Conservation (phyloP, 2,113 vertebrate genomes). For the Cryptomyrus ogoouensis region DNA sequence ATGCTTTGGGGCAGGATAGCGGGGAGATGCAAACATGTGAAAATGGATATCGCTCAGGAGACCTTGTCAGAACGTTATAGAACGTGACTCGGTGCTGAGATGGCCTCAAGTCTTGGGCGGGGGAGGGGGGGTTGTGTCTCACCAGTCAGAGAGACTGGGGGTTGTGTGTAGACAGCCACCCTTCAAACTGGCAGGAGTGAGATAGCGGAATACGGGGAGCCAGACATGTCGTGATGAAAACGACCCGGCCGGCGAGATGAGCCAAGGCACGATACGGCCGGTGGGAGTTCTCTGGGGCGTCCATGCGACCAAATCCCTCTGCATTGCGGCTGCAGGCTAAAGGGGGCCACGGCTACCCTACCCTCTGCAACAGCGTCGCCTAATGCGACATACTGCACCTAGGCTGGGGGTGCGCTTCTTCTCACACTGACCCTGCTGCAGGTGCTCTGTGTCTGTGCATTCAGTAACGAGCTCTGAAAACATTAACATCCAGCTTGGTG, state of each 20-base stretch:
- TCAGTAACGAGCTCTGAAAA: not conserved
- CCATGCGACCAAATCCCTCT: not conserved
- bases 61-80: not conserved
- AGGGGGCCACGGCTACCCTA: not conserved
- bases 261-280: not conserved
- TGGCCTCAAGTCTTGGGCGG: not conserved
- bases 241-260: not conserved
- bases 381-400: not conserved
- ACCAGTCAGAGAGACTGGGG: not conserved
- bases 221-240: not conserved
- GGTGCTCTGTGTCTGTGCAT: not conserved
- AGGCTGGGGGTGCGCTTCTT: not conserved
- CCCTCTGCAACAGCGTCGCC: not conserved
- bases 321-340: not conserved
- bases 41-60: constrained; percentile 3
- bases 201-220: not conserved
- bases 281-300: not conserved
- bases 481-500: not conserved
- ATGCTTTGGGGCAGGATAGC: not conserved
- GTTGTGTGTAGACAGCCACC: not conserved
- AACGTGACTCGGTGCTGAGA: not conserved
- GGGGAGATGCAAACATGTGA: not conserved
- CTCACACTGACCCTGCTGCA: not conserved
- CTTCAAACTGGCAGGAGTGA: not conserved
- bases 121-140: not conserved